Base-by-base conservation (phyloP, 1,140 invertebrate genomes). In the Papilio machaon region DNA sequence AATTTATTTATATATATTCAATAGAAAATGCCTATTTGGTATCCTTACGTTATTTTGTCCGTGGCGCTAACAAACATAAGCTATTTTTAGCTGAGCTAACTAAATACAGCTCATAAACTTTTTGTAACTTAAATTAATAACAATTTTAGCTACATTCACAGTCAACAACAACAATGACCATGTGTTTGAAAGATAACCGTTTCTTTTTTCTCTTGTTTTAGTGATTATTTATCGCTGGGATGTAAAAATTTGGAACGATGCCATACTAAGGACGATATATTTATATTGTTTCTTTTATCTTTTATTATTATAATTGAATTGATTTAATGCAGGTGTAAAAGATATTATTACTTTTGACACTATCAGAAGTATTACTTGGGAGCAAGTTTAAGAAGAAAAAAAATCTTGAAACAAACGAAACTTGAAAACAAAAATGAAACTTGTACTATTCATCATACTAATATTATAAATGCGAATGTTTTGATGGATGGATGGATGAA, bases 101-200 rank as follows among this genome's bases (percentile, higher is more conserved):
- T 4, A 15, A 35, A 70, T 38, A 70, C 13, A 30, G 64, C 13
- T 35, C 30, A 38, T 70, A 70, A 70, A 70, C 19, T 70, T 70
- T 67, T 70, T 70, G 19, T 64, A 23, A 64, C 60, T 30, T 64
- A 64, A 64, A 64, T 64, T 30, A 73, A 30, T 19, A 46, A 46
- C 7, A n/a, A 11, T 75, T 75, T 75, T 52, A 47, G 47, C 19
- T 35, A 70, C 64, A 70, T 70, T 35, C 30, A 23, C 7, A 30
- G 60, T 19, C 58, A 23, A 70, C 30, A 64, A 70, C 35, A 70
- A 70, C 64, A 70, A 70, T 35, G 15, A 6, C 11, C 11, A 35
- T 15, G 64, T 70, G 64, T 70, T 70, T 70, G 3, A 15, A 23
- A 23, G 60, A 4, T 23, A 23, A 30, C 15, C n/a, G 58, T 13